Percentiles rank a stretch among this genome's conserved stretches.
These are phyloP conservation scores for Xyrauchen texanus DNA, from an alignment of 2,113 vertebrate genomes.

Conservation along the genomic window DNA sequence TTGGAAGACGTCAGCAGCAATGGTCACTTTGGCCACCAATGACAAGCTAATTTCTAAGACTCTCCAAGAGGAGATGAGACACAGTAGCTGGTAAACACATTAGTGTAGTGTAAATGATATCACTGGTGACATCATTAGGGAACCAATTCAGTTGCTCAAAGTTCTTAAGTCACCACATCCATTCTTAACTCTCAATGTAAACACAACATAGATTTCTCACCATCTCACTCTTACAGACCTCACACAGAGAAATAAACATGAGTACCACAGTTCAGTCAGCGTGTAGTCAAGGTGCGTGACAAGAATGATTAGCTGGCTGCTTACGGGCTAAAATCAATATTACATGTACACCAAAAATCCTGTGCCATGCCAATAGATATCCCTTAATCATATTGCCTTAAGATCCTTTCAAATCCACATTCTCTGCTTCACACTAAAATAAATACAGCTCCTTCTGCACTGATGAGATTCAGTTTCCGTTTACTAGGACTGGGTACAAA, in stretches of 20 bases:
- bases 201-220: neutral
- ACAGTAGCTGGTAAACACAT: neutral
- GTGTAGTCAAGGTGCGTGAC: constrained; percentile 59
- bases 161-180: neutral
- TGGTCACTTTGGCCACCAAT: constrained; percentile 62
- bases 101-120: neutral
- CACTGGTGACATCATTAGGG: neutral
- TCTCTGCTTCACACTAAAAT: constrained; percentile 57
- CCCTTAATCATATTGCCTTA: constrained; percentile 72
- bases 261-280: constrained; percentile 59
- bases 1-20: constrained; percentile 31
- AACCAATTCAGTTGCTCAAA: neutral
- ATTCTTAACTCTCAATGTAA: neutral
- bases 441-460: constrained; percentile 68
- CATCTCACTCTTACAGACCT: neutral
- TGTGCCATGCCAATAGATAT: constrained; percentile 74
- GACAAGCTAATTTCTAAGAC: neutral
- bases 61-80: neutral
- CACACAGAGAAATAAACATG: constrained; percentile 12
- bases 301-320: constrained; percentile 51
- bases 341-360: constrained; percentile 64
- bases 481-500: too few species aligned
- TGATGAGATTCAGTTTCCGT: constrained; percentile 68
- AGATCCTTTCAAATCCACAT: constrained; percentile 72
- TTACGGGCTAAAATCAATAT: constrained; percentile 73